Evolutionary conservation across 1,140 invertebrate genomes (phyloP), one percentile per base, ranked within the genome.

Genomic region (Bathynomus jamesi): DNA sequence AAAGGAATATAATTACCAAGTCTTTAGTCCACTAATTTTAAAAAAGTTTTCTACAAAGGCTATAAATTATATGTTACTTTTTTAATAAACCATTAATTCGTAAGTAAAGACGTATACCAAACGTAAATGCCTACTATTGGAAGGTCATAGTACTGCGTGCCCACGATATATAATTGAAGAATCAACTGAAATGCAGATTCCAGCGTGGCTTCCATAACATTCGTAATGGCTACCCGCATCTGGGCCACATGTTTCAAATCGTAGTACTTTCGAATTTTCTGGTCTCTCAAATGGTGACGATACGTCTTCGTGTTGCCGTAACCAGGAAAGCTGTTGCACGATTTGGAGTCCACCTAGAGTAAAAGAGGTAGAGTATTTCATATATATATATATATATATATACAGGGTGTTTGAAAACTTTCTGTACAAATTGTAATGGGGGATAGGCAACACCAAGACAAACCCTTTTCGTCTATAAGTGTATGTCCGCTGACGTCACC

Each of bases 191-290:
- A 77, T 24, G 75, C 75, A 3, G 75, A 77, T 60, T 77, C 75
- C 25, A 77, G 62, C 4, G 75, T 77, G 13, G 75, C 75, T 63
- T 77, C 75, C 75, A 77, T 77, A 60, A 77, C 75, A 25, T 77
- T 77, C 28, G 75, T 77, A 65, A 77, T 77, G 11, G 75, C 75
- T 28, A 77, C 75, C 7, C 75, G 30, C 75, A 77, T 77, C 31
- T 77, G 75, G 3, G 75, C 75, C 25, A 77, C 75, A 31, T 77
- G 75, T 61, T 77, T 77, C 61, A 77, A 64, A 46, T 77, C 75
- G 53, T 77, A 77, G 62, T 73, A 77, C 62, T 77, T 77, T 13
- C 75, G 70, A n/a, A 77, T 77, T 53, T 77, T 71, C 72, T 70
- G 70, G 68, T 77, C 75, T 29, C 72, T 29, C 67, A 74, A 70